phyloP scores from a whole-genome alignment of 2,888 invertebrate species.

The Drosophila lacicola region DNA sequence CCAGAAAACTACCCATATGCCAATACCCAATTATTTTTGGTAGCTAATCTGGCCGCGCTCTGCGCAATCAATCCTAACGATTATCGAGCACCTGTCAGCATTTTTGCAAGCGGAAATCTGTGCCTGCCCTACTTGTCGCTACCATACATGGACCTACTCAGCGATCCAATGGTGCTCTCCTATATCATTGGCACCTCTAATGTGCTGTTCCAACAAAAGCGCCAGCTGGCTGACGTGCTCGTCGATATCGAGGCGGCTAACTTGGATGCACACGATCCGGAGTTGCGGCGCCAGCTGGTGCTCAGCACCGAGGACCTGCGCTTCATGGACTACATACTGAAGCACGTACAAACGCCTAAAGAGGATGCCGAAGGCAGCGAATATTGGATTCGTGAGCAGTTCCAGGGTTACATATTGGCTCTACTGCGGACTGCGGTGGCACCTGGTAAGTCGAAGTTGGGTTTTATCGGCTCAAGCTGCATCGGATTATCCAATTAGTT shows the following conservation, averaged over 20 bases:
- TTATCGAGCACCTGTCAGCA: conserved; percentile 94
- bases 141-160: conserved; percentile 96
- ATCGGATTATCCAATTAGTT: neutral
- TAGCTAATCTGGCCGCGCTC: conserved; percentile 81
- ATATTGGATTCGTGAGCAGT: conserved; percentile 98
- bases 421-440: conserved; percentile 90
- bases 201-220: conserved; percentile 98
- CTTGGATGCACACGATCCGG: conserved; percentile 92
- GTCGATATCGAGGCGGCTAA: conserved; percentile 95
- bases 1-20: neutral
- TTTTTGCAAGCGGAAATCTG: conserved; percentile 96
- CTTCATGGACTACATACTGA: conserved; percentile 96
- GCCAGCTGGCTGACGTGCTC: conserved; percentile 95
- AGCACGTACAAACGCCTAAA: conserved; percentile 89
- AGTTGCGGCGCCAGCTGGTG: conserved; percentile 92
- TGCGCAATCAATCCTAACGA: conserved; percentile 85
- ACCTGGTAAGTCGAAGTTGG: conserved; percentile 38
- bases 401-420: conserved; percentile 93
- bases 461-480: too few relatives aligned
- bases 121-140: conserved; percentile 98
- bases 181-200: conserved; percentile 99
- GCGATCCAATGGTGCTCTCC: conserved; percentile 93
- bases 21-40: conserved; percentile 8
- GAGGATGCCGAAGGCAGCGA: conserved; percentile 96
- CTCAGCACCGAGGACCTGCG: conserved; percentile 97